Evolutionary conservation across 37 sponge, comb jelly and placozoan species (phyloP), one percentile per base, ranked within the genome.

Genomic region (Aplysina aerophoba): DNA sequence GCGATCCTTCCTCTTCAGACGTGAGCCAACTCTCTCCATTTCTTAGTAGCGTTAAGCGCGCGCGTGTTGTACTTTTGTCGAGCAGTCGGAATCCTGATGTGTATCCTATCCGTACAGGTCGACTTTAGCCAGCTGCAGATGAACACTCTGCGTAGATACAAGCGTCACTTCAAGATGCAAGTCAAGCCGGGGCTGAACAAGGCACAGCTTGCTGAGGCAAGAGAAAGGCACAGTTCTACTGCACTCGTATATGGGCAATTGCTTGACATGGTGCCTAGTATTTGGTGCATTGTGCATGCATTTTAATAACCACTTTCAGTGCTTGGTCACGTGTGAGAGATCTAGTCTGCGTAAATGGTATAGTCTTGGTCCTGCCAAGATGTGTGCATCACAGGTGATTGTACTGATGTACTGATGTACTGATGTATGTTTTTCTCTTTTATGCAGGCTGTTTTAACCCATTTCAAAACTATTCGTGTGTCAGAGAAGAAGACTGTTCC

Each of bases 141-240:
- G 92, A 96, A 91, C 81, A 93, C 96, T 12, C 87, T 96, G 55
- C 78, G 94, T 14, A 88, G 96, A 24, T 96, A 96, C 83, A 96
- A 94, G 41, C 57, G 96, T 19, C 94, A 96, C 73, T 96, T 91
- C 40, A 93, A 93, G 67, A 86, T 96, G 28, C 96, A 96, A 55
- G 71, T 90, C 0, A 93, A 90, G 56, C 94, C 96, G 15, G 94
- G 96, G 50, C 83, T 89, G 56, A 96, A 91, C 81, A 96, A 96
- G 55, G 88, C 94, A 35, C 96, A 96, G 79, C 88, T 96, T 16
- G 94, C 94, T 0, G 96, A 96, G 93, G 96, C 93, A 44, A 13
- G 56, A 15, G 50, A 44, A n/a, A n/a, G n/a, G 50, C 50, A 44
- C 50, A 44, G 8, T n/a, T n/a, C n/a, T n/a, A n/a, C n/a, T n/a